Base-by-base conservation (phyloP, 2,113 vertebrate genomes). In the Haplotaxodon microlepis region DNA sequence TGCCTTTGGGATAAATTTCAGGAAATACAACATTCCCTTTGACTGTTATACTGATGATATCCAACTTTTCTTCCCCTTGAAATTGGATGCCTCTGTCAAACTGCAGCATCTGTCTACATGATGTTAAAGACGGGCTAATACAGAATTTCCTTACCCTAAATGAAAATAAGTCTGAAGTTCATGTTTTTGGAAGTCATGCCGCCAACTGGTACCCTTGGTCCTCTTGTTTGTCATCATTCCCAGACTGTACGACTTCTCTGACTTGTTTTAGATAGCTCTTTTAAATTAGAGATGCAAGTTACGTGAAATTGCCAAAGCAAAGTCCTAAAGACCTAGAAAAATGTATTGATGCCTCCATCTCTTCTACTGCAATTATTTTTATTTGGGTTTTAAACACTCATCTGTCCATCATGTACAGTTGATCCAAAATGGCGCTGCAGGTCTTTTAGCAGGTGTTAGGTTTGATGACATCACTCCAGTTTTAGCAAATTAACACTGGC, bases 1-100 rank as follows among this genome's bases (percentile, higher is more conserved):
- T 57, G 24, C 56, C 56, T 59, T 59, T 59, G 24, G 0, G 13
- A 59, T 59, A 0, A 0, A 59, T 59, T 4, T 59, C 56, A 59
- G 5, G 8, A 57, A 29, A 27, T 29, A 5, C 24, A 57, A 57
- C 54, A 29, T 57, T 57, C 24, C 54, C n/a, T 54, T 54, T 54
- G 0, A 54, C 53, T 57, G 4, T 0, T 57, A 14, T 5, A 1
- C 2, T 57, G 54, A 57, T 57, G 21, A 57, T 57, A 57, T 57
- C 54, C 54, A 57, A 57, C 54, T 57, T 57, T 57, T 57, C 21
- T 57, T 27, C 54, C 24, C 54, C 54, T 57, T 57, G 21, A 57
- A 57, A 57, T 57, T 57, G 54, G 21, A 27, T 57, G 21, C 7
- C 21, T 14, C 12, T 57, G 54, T 27, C 21, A 14, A 27, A 27